These are phyloP conservation scores for Panulirus ornatus DNA, from an alignment of 1,140 invertebrate genomes.

Conservation along the genomic window DNA sequence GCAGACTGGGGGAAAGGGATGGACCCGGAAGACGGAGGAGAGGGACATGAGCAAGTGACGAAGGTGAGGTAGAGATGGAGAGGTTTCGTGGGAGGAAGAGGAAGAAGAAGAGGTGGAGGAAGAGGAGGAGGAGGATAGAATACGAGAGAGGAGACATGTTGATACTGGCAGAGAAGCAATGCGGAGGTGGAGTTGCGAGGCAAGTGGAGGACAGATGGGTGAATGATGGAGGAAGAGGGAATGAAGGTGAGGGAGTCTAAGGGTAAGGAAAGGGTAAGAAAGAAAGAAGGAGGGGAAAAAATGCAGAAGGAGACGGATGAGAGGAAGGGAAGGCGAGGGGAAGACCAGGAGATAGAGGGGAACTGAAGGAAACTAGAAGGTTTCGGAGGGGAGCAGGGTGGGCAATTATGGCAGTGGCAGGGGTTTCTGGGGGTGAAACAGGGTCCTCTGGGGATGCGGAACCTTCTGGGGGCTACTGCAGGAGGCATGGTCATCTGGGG, in stretches of 20 bases:
- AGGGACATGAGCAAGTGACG: no score
- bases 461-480: no score
- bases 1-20: no score
- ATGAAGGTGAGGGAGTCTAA: neutral
- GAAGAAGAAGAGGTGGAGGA: neutral
- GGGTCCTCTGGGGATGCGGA: no score
- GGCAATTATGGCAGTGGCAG: neutral
- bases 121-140: neutral
- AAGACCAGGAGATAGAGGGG: neutral
- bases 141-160: no score
- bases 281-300: neutral
- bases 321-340: constrained; percentile 11
- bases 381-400: constrained; percentile 7
- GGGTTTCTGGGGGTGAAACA: no score
- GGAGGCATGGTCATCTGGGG: no score
- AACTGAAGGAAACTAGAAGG: constrained; percentile 12
- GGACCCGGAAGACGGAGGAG: no score
- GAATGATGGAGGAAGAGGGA: neutral
- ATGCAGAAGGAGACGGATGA: constrained; percentile 5
- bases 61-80: neutral
- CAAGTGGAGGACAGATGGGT: neutral
- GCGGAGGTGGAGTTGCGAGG: neutral
- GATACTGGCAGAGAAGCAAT: neutral
- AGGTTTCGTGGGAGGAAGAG: neutral
- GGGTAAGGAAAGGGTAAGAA: neutral